phyloP scores from a whole-genome alignment of 2,113 vertebrate species.

The Phasianus colchicus region DNA sequence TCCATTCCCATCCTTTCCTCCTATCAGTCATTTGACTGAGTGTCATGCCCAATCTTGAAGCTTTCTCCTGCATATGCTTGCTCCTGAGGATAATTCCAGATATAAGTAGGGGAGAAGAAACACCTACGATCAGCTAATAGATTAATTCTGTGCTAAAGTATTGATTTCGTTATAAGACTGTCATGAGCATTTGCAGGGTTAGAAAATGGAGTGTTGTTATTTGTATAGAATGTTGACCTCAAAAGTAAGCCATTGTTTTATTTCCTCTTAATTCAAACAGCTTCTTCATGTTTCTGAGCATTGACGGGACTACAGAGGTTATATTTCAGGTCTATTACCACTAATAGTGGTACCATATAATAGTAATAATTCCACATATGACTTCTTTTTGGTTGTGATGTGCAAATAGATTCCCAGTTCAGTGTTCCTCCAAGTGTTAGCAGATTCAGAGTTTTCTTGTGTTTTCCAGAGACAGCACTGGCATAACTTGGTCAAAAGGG shows the following conservation, averaged over 20 bases:
- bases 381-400: neutral
- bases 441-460: neutral
- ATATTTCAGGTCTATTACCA: neutral
- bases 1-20: neutral
- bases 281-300: fast-evolving
- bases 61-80: neutral
- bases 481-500: neutral
- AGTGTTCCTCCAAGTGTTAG: neutral
- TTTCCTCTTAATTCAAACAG: neutral
- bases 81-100: neutral
- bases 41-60: neutral
- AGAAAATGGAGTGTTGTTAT: neutral
- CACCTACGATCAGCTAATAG: neutral
- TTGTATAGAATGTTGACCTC: neutral
- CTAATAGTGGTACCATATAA: neutral
- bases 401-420: neutral
- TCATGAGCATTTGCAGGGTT: neutral
- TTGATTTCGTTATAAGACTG: neutral
- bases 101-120: neutral
- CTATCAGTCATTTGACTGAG: neutral
- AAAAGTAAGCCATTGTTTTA: neutral
- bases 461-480: neutral
- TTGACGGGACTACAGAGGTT: neutral
- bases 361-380: neutral
- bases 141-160: neutral